Evolutionary conservation across 2,797 vertebrate species (phyloP), one percentile per base, ranked within the genome.

Genomic region (Taeniopygia guttata): DNA sequence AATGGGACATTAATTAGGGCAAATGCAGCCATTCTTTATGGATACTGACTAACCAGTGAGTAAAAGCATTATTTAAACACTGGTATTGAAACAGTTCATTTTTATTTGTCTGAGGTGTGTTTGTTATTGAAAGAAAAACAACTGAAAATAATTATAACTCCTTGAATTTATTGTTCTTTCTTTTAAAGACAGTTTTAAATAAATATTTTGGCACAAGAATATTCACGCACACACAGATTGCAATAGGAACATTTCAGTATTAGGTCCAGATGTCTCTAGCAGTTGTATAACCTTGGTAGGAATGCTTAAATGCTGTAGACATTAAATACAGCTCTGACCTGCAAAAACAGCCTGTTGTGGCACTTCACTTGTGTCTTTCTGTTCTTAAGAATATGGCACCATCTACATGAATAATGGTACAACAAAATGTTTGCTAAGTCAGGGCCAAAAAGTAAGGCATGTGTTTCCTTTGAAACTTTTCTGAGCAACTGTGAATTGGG

Each of bases 1-100:
- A 94, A 77, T 42, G 36, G 87, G 87, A 13, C 83, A 90, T 91
- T 94, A 97, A 96, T 95, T 96, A 96, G 96, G 87, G 49, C 80
- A 76, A 49, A 79, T 40, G 38, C 32, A 73, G n/a, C 30, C 25
- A 4, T 89, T 89, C 55, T 84, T 23, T 56, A 48, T 81, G 62
- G n/a, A n/a, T 81, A 85, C 52, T 91, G n/a, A 68, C 62, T 55
- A 86, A 52, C 13, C 26, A 40, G 32, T 52, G 26, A 81, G 22
- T 32, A 62, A 80, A 90, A 64, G 5, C 43, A 19, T 72, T 55
- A 66, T 69, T 93, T 92, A 59, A 88, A 32, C 27, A 27, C 11
- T 16, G 4, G 26, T 77, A 46, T 69, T 82, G 43, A 64, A 91
- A 74, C 34, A 27, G 48, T 55, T 87, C 7, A 13, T 68, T 86